These are phyloP conservation scores for Troides helena DNA, from an alignment of 2,888 invertebrate species.

Conservation along the genomic window DNA sequence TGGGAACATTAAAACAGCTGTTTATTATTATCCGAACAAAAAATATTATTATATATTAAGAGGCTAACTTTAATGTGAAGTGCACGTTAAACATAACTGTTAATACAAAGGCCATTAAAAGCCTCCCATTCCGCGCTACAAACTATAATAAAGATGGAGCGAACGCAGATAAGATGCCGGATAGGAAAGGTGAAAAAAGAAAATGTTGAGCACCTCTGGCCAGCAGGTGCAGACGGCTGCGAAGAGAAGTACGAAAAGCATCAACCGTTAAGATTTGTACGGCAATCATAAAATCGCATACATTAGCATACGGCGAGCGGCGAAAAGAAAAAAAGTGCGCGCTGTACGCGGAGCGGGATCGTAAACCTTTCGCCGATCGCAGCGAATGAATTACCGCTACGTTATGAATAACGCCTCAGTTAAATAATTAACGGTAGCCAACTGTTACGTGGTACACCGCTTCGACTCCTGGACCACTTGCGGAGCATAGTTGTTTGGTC, in stretches of 20 bases:
- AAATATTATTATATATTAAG: too few species aligned
- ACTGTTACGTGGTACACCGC: background rate
- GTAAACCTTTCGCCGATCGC: conserved; percentile 41
- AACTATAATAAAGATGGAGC: background rate
- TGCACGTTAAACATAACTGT: too few species aligned
- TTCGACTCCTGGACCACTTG: background rate
- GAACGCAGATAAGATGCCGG: too few species aligned
- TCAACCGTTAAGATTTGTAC: conserved; percentile 46
- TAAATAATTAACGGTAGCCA: conserved; percentile 6
- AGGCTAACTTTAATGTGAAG: too few species aligned
- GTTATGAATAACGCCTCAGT: conserved; percentile 21
- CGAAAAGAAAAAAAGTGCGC: conserved; percentile 39
- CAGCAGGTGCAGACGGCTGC: conserved; percentile 22
- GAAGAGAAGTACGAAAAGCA: conserved; percentile 28
- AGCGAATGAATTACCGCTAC: conserved; percentile 15
- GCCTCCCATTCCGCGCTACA: background rate
- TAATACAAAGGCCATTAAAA: background rate
- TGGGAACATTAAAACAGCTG: too few species aligned
- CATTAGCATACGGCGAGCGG: conserved; percentile 49
- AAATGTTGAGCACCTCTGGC: conserved; percentile 8
- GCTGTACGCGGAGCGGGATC: conserved; percentile 44
- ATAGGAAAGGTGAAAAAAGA: background rate
- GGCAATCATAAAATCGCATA: conserved; percentile 44
- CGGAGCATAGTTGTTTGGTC: background rate
- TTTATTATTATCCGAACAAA: too few species aligned